These are phyloP conservation scores for Nomada lathburiana DNA, from an alignment of 2,888 invertebrate species.

Conservation along the genomic window DNA sequence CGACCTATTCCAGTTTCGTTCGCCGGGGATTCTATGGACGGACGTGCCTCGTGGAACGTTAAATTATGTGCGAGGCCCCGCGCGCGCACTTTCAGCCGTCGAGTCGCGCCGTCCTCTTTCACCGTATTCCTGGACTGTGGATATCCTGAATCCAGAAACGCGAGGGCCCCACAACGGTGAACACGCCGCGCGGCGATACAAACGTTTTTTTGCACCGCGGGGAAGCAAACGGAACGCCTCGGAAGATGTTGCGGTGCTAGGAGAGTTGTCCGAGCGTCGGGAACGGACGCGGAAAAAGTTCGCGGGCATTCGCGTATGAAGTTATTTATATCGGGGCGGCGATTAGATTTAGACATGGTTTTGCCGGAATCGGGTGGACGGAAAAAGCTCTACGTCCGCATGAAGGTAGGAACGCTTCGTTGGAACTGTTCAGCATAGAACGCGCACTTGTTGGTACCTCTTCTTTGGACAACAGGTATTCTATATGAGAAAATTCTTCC, in stretches of 20 bases:
- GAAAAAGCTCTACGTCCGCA: background rate
- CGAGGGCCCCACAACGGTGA: conserved; percentile 45
- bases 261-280: too few species aligned
- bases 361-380: too few species aligned
- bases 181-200: conserved; percentile 26
- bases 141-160: conserved; percentile 43
- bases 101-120: background rate
- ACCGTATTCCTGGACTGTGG: background rate
- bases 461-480: too few species aligned
- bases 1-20: conserved; percentile 63
- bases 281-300: conserved; percentile 10
- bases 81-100: conserved; percentile 55
- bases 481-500: too few species aligned
- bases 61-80: conserved; percentile 60
- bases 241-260: conserved; percentile 52
- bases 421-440: too few species aligned
- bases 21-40: conserved; percentile 53
- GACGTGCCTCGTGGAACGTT: conserved; percentile 59
- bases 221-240: conserved; percentile 24
- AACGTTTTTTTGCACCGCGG: conserved; percentile 39
- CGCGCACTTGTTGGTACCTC: too few species aligned
- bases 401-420: background rate
- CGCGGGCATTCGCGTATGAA: conserved; percentile 42
- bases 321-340: conserved; percentile 26
- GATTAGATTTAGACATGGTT: background rate